phyloP scores from a whole-genome alignment of 2,797 vertebrate genomes.

The Halcyon chelicuti region DNA sequence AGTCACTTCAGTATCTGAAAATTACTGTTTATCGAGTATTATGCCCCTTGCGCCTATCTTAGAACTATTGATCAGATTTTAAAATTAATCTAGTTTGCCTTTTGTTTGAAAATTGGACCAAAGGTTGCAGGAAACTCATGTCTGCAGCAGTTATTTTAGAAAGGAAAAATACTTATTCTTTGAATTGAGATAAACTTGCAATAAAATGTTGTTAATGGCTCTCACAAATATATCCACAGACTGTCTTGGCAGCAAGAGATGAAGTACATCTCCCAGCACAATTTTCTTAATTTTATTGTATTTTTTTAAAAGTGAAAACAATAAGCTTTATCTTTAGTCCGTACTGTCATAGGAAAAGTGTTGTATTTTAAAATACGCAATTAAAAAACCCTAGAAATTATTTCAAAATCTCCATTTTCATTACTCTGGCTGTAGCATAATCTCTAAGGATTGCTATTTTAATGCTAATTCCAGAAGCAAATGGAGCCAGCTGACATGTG shows the following conservation, averaged over 20 bases:
- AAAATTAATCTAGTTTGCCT: neutral
- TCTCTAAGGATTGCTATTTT: conserved; percentile 61
- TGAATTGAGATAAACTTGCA: neutral
- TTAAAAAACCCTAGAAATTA: neutral
- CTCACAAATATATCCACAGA: neutral
- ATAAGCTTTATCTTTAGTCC: neutral
- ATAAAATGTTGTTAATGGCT: neutral
- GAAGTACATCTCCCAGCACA: neutral
- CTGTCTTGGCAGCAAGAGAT: neutral
- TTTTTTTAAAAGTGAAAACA: neutral
- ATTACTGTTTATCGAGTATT: neutral
- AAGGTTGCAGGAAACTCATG: neutral
- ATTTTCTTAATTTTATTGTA: neutral
- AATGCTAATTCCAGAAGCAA: conserved; percentile 67
- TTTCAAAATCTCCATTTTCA: neutral
- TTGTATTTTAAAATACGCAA: neutral
- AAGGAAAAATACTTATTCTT: neutral
- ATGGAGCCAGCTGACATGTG: conserved; percentile 54
- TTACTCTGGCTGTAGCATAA: conserved; percentile 3
- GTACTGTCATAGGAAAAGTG: neutral
- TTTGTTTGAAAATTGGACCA: neutral
- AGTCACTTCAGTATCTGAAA: neutral
- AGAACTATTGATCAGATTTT: neutral
- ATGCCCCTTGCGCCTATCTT: neutral
- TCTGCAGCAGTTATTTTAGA: neutral